Base-by-base conservation (phyloP, 2,113 vertebrate genomes). In the Australoheros scitulus region DNA sequence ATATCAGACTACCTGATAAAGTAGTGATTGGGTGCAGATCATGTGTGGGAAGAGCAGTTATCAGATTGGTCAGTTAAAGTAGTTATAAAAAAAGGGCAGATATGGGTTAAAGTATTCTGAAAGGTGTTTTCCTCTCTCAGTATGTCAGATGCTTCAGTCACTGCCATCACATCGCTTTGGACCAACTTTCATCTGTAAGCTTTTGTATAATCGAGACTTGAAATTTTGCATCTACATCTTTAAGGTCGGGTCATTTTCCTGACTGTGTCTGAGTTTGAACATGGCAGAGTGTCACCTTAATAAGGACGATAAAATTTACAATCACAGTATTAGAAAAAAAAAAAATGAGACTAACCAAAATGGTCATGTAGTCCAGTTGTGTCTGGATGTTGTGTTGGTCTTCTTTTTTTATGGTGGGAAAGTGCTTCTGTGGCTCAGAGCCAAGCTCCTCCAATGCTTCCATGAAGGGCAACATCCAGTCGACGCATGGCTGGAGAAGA, bases 361-460 rank as follows among this genome's bases (percentile, higher is more conserved):
- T 96, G 75, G 95, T 93, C 82, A 98, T 84, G 18, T 97, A 98
- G 84, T 96, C 95, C 7, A 94, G 93, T 84, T 99, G 97, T 0
- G 97, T 98, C 86, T 99, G 97, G 92, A 98, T 97, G 61, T 97
- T 97, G 74, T 97, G 97, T 79, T 94, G 87, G 70, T 97, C 97
- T 60, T 97, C 97, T 0, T n/a, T 68, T 61, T 96, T 91, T 47
- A 97, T 92, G 55, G 94, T 96, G 85, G 91, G 94, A 26, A 97
- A 97, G 32, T 94, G 93, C 87, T 95, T 97, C 6, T 96, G 91
- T n/a, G 95, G 95, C 43, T 81, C 94, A 1, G 91, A 92, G 32
- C 81, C 87, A 26, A 80, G 79, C 55, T 91, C 94, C 52, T 92
- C 94, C 5, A 95, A 86, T 6, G 96, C 95, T 0, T 72, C 96